Base-by-base conservation (phyloP, 2,888 invertebrate genomes). In the Drosophila austrosaltans region DNA sequence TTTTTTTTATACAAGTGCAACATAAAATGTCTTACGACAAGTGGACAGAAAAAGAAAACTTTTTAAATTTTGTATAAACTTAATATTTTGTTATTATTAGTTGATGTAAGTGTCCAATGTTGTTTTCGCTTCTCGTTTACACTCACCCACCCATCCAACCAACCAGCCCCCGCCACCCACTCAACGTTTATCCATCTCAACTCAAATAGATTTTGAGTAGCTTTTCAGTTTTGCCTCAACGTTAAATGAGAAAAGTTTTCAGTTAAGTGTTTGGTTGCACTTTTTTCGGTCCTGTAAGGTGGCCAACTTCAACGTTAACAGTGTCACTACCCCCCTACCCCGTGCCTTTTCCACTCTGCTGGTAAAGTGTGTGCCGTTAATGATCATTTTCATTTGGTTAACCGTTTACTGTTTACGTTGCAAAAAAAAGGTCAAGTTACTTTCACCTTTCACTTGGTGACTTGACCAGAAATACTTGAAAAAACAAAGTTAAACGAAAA, bases 201-300 rank as follows among this genome's bases (percentile, higher is more conserved):
- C 53, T 88, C 86, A 84, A 84, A 88, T 84, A 84, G 87, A 81
- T 89, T 87, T 87, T 81, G 84, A 87, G 88, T 80, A 88, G 83
- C 83, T 88, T 88, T 82, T 82, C 69, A 87, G 88, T 87, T 87
- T 87, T 79, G 89, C 81, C 72, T 75, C 70, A 66, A 74, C 81
- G 75, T 82, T 82, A 89, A 89, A 86, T 86, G 86, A 86, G 86
- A 89, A 86, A 86, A 86, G 85, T 86, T 86, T 84, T 28, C 32
- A 36, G 64, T 53, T 32, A 75, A 84, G 84, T 81, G 87, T 89
- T 88, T 84, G 83, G 48, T 89, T 83, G 89, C 83, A 83, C 77
- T 83, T 81, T 87, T 77, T 60, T 58, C 30, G 30, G 53, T 61
- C 79, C 63, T 68, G 72, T 69, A 72, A 74, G 75, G 74, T 66